These are phyloP conservation scores for Odontocerum albicorne DNA, from an alignment of 2,888 invertebrate species.

Conservation along the genomic window DNA sequence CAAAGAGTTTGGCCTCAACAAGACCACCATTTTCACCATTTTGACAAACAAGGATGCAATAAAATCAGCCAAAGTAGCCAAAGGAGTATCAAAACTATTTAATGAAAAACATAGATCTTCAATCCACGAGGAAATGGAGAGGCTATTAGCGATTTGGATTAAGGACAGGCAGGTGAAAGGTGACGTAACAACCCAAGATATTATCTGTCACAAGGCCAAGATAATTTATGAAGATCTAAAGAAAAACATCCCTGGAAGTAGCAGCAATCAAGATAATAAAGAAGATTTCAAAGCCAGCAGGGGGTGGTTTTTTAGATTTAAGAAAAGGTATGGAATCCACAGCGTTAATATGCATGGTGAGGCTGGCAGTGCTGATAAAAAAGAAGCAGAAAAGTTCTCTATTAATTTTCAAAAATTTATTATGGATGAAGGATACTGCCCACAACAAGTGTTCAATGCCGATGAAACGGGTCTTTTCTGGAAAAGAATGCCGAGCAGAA, in stretches of 20 bases:
- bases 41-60: conserved; percentile 28
- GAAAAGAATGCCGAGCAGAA: conserved; percentile 21
- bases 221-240: conserved; percentile 31
- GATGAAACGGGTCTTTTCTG: conserved; percentile 21
- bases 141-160: conserved; percentile 30
- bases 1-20: conserved; percentile 29
- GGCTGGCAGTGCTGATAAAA: conserved; percentile 25
- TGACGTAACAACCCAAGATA: conserved; percentile 34
- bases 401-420: conserved; percentile 26
- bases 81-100: conserved; percentile 25
- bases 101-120: conserved; percentile 29
- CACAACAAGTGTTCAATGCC: conserved; percentile 29
- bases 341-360: conserved; percentile 30
- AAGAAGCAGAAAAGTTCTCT: conserved; percentile 30
- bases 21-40: conserved; percentile 30
- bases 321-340: conserved; percentile 31
- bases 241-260: conserved; percentile 32
- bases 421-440: conserved; percentile 28
- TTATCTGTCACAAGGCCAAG: conserved; percentile 30
- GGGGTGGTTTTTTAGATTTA: conserved; percentile 34
- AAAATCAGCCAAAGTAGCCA: conserved; percentile 25
- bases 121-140: conserved; percentile 32
- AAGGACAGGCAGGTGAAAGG: conserved; percentile 35
- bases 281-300: conserved; percentile 30
- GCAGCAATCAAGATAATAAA: conserved; percentile 31